Conservation (phyloP, 2,888 invertebrate species). For the Drosophila cognata region DNA sequence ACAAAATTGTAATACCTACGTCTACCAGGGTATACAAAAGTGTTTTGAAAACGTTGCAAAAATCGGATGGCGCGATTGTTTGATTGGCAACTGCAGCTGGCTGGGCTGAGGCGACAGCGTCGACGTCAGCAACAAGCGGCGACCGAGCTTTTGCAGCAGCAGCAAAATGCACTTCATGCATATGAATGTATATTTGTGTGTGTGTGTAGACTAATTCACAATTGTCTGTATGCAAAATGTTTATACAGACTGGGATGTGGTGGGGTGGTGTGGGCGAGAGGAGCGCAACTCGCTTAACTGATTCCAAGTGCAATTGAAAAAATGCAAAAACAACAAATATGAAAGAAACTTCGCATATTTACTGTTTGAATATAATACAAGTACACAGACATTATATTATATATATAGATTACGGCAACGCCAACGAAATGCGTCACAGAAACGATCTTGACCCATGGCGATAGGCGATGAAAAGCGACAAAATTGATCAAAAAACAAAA, state of each 20-base stretch:
- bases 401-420: conserved; percentile 27
- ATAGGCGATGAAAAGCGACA: conserved; percentile 8
- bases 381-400: neutral
- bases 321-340: conserved; percentile 17
- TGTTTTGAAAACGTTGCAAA: conserved; percentile 33
- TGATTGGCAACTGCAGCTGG: conserved; percentile 38
- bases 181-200: neutral
- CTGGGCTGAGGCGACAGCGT: conserved; percentile 5
- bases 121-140: conserved; percentile 8
- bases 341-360: conserved; percentile 15
- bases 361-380: neutral
- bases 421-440: conserved; percentile 48
- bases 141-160: conserved; percentile 25
- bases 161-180: conserved; percentile 21
- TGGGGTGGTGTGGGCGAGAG: neutral
- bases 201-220: conserved; percentile 30
- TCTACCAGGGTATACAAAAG: neutral
- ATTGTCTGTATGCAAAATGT: conserved; percentile 27
- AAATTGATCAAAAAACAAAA: neutral
- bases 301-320: conserved; percentile 56
- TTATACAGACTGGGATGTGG: neutral
- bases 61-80: conserved; percentile 43
- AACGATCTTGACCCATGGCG: conserved; percentile 46
- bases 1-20: neutral
- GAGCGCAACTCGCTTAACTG: conserved; percentile 36